phyloP scores from a whole-genome alignment of 2,888 invertebrate species.

The Alitta virens region DNA sequence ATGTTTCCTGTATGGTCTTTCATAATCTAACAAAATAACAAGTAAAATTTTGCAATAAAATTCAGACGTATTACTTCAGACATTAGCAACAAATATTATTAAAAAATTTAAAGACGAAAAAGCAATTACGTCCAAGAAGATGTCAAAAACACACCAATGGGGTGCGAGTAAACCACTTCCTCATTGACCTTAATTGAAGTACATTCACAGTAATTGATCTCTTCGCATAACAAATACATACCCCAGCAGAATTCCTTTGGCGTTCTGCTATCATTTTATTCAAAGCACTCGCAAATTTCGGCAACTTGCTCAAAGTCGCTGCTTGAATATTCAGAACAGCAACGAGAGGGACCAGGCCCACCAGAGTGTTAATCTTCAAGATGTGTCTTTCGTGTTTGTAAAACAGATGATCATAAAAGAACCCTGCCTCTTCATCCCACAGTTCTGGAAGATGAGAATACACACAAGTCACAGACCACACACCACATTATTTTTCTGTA shows the following conservation, averaged over 20 bases:
- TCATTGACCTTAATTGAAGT: too few relatives aligned
- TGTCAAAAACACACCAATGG: too few relatives aligned
- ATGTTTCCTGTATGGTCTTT: conserved; percentile 16
- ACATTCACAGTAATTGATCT: too few relatives aligned
- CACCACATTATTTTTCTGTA: too few relatives aligned
- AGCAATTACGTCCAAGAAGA: too few relatives aligned
- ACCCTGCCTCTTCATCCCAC: conserved; percentile 54
- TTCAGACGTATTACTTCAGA: too few relatives aligned
- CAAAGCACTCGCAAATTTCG: neutral
- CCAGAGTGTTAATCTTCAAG: conserved; percentile 32
- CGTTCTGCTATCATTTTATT: neutral
- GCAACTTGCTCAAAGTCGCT: neutral
- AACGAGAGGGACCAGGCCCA: conserved; percentile 31
- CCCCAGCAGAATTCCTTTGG: neutral
- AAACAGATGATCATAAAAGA: conserved; percentile 49
- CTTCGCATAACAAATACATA: conserved; percentile 39
- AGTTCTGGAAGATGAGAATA: conserved; percentile 34
- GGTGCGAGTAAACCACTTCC: too few relatives aligned
- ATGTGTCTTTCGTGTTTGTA: neutral
- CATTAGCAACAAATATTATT: too few relatives aligned
- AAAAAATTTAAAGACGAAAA: too few relatives aligned
- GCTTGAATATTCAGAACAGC: neutral
- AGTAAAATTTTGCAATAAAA: too few relatives aligned
- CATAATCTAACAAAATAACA: neutral
- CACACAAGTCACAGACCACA: too few relatives aligned